Evolutionary conservation across 2,888 invertebrate genomes (phyloP).

Genomic region (Brachyptera risi): DNA sequence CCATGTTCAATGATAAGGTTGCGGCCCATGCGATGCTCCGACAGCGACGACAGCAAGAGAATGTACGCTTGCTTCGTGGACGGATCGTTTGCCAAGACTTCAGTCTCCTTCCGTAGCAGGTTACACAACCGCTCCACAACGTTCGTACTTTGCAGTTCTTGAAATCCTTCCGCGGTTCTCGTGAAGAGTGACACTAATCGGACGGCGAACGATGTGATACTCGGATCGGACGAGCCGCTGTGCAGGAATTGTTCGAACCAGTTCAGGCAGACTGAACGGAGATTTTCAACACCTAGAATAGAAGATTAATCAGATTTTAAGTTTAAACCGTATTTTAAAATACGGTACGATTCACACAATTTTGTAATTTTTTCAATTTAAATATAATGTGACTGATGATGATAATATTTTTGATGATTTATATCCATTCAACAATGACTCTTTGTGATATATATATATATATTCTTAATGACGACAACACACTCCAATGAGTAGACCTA

Average conservation of each 20-base stretch:
- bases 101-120: conserved; percentile 41
- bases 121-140: conserved; percentile 43
- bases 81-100: conserved; percentile 53
- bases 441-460: too few species aligned
- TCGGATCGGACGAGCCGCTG: conserved; percentile 42
- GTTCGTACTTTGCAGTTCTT: conserved; percentile 50
- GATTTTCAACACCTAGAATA: neutral
- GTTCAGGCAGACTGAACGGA: conserved; percentile 10
- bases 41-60: conserved; percentile 56
- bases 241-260: conserved; percentile 37
- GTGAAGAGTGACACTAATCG: conserved; percentile 59
- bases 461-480: too few species aligned
- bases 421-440: too few species aligned
- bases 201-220: conserved; percentile 57
- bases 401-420: too few species aligned
- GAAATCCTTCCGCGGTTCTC: conserved; percentile 55
- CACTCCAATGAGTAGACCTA: neutral
- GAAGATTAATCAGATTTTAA: too few species aligned
- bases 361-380: too few species aligned
- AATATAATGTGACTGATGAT: too few species aligned
- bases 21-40: conserved; percentile 60
- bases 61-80: conserved; percentile 65
- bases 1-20: conserved; percentile 53
- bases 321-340: too few species aligned
- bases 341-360: too few species aligned